phyloP scores from a whole-genome alignment of 2,797 vertebrate genomes.

The Siniperca undulata region DNA sequence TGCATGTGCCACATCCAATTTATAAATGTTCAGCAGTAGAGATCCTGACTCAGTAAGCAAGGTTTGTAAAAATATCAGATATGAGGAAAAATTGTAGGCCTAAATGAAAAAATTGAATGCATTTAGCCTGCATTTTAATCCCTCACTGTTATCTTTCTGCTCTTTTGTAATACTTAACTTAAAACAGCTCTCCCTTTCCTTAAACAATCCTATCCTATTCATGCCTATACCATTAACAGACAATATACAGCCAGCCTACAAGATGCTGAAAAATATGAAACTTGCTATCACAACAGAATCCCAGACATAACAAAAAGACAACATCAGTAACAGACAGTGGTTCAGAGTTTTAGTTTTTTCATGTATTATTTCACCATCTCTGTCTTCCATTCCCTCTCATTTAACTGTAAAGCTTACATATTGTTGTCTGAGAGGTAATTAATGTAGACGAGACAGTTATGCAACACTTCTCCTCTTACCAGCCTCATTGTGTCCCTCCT shows the following conservation, averaged over 20 bases:
- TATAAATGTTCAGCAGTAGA: not conserved
- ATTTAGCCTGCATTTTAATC: not conserved
- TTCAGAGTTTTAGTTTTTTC: not conserved
- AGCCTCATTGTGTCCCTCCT: slow-evolving; percentile 42
- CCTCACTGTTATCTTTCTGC: not conserved
- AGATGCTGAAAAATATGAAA: not conserved
- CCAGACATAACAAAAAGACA: not conserved
- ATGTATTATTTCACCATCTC: not conserved
- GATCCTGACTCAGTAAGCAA: not conserved
- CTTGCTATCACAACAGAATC: not conserved
- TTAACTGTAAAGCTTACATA: slow-evolving; percentile 9
- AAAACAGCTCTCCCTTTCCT: not conserved
- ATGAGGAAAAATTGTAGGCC: not conserved
- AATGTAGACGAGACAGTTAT: slow-evolving; percentile 46
- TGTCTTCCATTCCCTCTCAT: not conserved
- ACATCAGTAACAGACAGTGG: not conserved
- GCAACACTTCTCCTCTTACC: slow-evolving; percentile 50
- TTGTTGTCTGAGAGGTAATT: slow-evolving; percentile 41
- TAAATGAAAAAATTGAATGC: too few species aligned
- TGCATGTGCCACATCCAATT: not conserved
- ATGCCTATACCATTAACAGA: not conserved
- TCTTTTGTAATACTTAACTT: not conserved
- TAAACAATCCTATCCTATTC: not conserved
- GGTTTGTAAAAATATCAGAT: not conserved
- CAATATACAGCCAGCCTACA: not conserved